Base-by-base conservation (phyloP, 2,888 invertebrate species). In the Unio delphinus region DNA sequence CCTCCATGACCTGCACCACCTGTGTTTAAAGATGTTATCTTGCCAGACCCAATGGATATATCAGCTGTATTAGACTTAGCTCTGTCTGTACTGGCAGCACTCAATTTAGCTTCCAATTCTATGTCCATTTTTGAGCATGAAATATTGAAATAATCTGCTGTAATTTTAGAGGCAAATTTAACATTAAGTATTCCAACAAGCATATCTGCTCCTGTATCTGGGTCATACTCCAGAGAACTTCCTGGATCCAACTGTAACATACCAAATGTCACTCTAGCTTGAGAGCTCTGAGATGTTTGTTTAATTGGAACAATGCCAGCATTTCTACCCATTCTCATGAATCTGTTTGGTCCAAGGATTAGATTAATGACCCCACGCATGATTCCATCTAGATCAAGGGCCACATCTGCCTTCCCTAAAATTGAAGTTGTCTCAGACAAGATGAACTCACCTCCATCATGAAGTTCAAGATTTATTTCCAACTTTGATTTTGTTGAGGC, bases 361-460 rank as follows among this genome's bases (percentile, higher is more conserved):
- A 85, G 65, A 65, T 84, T 82, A 3, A 76, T 61, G 1, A 80
- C 81, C 23, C 85, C 85, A 61, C 76, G 69, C 68, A 85, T 23
- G 7, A 76, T 70, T 3, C 85, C 85, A 65, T 84, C 76, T 15
- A 85, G 68, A 67, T 85, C 83, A n/a, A 85, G 65, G 3, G 85
- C 83, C 30, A 74, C 74, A 4, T 73, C 61, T 17, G 79, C 82
- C 58, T 79, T 76, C 0, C 85, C 85, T 55, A 84, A 71, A 34
- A 84, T 77, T 17, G 79, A 75, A 5, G 81, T 80, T 17, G 82
- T 82, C 69, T 85, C 83, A 1, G 84, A 83, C 64, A 85, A 63
- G n/a, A 85, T 75, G 67, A 83, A 84, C 67, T 83, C 80, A 23
- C 85, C 85, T n/a, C 83, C 83, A 66, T 81, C 67, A 67, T 84